A percentile compares a stretch with the other conserved stretches of the same genome.
Evolutionary conservation across 2,113 vertebrate genomes (phyloP).

Genomic region (Strigops habroptila): DNA sequence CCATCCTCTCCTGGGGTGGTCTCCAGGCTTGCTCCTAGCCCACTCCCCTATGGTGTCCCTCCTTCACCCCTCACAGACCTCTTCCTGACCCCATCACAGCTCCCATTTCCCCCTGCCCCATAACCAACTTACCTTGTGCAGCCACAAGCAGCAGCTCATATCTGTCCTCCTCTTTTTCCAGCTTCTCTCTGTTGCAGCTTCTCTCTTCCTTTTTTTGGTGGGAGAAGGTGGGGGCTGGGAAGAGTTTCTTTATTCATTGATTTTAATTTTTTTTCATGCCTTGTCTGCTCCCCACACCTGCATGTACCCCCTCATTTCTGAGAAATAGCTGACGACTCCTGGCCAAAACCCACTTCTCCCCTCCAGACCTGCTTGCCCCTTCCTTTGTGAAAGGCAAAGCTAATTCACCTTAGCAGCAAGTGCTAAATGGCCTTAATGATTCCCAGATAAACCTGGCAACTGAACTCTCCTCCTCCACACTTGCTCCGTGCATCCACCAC

Average conservation of each 20-base stretch:
- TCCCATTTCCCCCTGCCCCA: not conserved
- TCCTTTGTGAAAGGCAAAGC: not conserved
- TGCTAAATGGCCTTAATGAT: not conserved
- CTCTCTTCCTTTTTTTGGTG: not conserved
- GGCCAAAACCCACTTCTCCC: slow-evolving; percentile 28
- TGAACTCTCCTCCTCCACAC: not conserved
- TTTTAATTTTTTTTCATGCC: not conserved
- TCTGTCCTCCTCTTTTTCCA: not conserved
- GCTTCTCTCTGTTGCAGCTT: not conserved
- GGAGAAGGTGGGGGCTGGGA: not conserved
- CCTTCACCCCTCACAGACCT: not conserved
- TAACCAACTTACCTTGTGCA: not conserved
- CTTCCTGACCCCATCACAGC: not conserved
- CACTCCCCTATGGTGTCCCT: not conserved
- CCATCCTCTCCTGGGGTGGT: no score
- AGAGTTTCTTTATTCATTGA: not conserved
- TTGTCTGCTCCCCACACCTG: not conserved
- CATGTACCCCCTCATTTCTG: not conserved
- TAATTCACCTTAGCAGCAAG: not conserved
- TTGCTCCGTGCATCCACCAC: not conserved
- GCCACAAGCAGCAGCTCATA: not conserved
- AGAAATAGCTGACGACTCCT: slow-evolving; percentile 37
- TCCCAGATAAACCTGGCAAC: not conserved
- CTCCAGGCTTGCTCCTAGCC: not conserved
- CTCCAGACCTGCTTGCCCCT: not conserved